Conservation (phyloP, 2,888 invertebrate genomes). For the Oasisia sp. region DNA sequence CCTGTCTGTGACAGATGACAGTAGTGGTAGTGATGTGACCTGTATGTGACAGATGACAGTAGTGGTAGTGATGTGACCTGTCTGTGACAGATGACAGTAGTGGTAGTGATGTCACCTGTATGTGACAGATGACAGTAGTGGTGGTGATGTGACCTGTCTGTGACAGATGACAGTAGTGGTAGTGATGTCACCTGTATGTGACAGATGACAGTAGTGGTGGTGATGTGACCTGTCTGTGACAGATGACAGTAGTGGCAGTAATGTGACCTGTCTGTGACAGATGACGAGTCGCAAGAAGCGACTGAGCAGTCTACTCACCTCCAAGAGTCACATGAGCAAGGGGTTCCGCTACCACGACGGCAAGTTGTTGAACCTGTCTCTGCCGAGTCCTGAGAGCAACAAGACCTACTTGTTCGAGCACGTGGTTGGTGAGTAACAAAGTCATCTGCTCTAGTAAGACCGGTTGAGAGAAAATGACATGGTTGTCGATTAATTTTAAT, state of each 20-base stretch:
- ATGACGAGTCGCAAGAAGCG: conserved; percentile 72
- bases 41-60: conserved; percentile 1
- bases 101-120: not conserved
- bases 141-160: not conserved
- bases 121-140: too few relatives aligned
- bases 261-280: not conserved
- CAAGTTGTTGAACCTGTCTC: conserved; percentile 81
- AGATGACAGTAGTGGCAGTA: not conserved
- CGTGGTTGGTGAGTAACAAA: conserved; percentile 66
- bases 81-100: not conserved
- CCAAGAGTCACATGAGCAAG: conserved; percentile 87
- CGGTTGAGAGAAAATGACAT: not conserved
- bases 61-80: too few relatives aligned
- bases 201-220: not conserved
- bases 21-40: too few relatives aligned
- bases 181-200: too few relatives aligned
- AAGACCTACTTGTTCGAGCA: conserved; percentile 92
- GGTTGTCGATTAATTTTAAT: too few relatives aligned
- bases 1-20: conserved; percentile 17
- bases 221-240: too few relatives aligned
- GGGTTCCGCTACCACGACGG: conserved; percentile 89
- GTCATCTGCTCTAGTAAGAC: not conserved
- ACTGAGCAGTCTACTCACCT: conserved; percentile 90
- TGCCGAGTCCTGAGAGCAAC: conserved; percentile 89
- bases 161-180: not conserved